Evolutionary conservation across 2,888 invertebrate genomes (phyloP).

Genomic region (Heliconius hortense): DNA sequence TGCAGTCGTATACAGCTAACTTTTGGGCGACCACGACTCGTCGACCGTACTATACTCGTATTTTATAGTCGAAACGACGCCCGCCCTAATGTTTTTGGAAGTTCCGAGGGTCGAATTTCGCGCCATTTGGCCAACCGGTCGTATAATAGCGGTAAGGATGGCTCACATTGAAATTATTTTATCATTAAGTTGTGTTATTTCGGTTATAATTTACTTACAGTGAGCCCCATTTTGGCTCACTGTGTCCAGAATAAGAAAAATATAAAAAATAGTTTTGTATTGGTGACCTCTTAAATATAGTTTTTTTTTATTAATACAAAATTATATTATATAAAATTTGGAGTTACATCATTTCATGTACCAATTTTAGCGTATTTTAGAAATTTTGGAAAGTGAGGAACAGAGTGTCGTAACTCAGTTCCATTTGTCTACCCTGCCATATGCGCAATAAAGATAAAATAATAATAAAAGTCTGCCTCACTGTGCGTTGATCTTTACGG

Average conservation of each 20-base stretch:
- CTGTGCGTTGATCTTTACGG: constrained; percentile 51
- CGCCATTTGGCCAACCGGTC: constrained; percentile 80
- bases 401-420: not conserved
- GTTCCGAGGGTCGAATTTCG: constrained; percentile 73
- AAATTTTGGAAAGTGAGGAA: not conserved
- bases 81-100: constrained; percentile 60
- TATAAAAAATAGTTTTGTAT: too few species aligned
- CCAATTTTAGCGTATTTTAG: too few species aligned
- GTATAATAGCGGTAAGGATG: constrained; percentile 66
- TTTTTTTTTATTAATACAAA: too few species aligned
- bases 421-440: not conserved
- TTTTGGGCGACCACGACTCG: not conserved
- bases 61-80: constrained; percentile 55
- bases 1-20: not conserved
- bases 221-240: too few species aligned
- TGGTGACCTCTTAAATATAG: too few species aligned
- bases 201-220: not conserved
- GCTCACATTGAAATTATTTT: constrained; percentile 49
- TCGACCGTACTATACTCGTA: not conserved
- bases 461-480: constrained; percentile 27
- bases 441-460: not conserved
- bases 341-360: not conserved
- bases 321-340: not conserved
- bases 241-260: too few species aligned
- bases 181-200: not conserved